A percentile compares a stretch with the other conserved stretches of the same genome.
These are phyloP conservation scores for Dromius quadrimaculatus DNA, from an alignment of 2,888 invertebrate species.

Conservation along the genomic window DNA sequence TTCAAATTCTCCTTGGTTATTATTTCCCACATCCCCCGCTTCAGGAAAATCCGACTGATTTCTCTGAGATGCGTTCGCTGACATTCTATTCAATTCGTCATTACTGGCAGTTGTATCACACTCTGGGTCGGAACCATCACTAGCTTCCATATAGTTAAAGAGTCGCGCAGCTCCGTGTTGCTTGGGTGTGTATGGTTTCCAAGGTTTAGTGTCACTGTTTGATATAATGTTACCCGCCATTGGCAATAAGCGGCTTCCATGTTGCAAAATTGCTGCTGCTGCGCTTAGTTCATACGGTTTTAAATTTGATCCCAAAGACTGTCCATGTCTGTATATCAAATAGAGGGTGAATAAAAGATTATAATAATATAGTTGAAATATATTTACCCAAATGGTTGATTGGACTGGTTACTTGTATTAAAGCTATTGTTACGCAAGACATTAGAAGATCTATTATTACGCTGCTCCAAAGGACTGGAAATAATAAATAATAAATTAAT, in stretches of 20 bases:
- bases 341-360: not conserved
- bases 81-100: conserved; percentile 63
- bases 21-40: conserved; percentile 71
- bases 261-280: conserved; percentile 63
- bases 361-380: conserved; percentile 8
- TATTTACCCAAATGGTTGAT: conserved; percentile 63
- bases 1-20: conserved; percentile 59
- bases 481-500: conserved; percentile 2
- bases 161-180: conserved; percentile 76
- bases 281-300: conserved; percentile 60
- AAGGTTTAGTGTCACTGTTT: conserved; percentile 41
- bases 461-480: conserved; percentile 74
- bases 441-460: conserved; percentile 71
- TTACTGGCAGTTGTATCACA: conserved; percentile 66
- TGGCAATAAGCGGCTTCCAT: conserved; percentile 63
- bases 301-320: conserved; percentile 41
- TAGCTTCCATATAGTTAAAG: conserved; percentile 81
- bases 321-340: conserved; percentile 26
- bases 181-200: conserved; percentile 62
- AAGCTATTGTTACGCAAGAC: conserved; percentile 65
- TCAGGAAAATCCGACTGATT: conserved; percentile 74
- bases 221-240: conserved; percentile 56
- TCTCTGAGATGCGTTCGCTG: conserved; percentile 60
- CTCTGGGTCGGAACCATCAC: conserved; percentile 76
- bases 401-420: conserved; percentile 58